Base-by-base conservation (phyloP, 92 coral and sea anemone species). In the Phenganax subtilis region DNA sequence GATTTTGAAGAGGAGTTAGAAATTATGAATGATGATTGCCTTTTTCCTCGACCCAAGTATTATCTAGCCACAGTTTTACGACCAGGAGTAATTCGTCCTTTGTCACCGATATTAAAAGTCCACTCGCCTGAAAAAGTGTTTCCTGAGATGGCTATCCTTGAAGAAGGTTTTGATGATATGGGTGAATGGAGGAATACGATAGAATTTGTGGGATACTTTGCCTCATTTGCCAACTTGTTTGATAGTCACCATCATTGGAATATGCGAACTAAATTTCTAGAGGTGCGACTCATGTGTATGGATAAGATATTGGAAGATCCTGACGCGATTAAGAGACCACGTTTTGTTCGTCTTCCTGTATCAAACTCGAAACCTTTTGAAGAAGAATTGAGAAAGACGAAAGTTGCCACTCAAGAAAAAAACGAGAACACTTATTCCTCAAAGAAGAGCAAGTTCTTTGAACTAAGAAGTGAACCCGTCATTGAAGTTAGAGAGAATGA, bases 301-400 rank as follows among this genome's bases (percentile, higher is more conserved):
- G 83, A 79, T 15, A 79, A n/a, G 62, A 79, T 79, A 27, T 47
- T 67, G 15, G 83, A 79, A 63, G 69, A 79, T 79, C 83, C 83
- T 47, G 53, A 29, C 44, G 31, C 67, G 60, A 57, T 60, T 10
- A 25, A 63, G 52, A 73, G 73, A 25, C 12, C 17, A 51, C 51
- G 44, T 20, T 78, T 47, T 60, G 56, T 62, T 20, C 69, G 69
- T 12, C 30, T 79, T 79, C 83, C 74, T 10, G 15, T 62, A 51
- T 16, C 73, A 1, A 53, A 6, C 47, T 0, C 31, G 73, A 68
- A 68, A 68, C 16, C 53, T 68, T 9, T 37, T 16, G 16, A 37
- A n/a, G 20, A 37, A 2, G 54, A 68, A 11, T 30, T 0, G 16
- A 8, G 73, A 7, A 37, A 20, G 47, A 37, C 47, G 47, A 37